These are phyloP conservation scores for Timema cristinae DNA, from an alignment of 2,888 invertebrate genomes.

Conservation along the genomic window DNA sequence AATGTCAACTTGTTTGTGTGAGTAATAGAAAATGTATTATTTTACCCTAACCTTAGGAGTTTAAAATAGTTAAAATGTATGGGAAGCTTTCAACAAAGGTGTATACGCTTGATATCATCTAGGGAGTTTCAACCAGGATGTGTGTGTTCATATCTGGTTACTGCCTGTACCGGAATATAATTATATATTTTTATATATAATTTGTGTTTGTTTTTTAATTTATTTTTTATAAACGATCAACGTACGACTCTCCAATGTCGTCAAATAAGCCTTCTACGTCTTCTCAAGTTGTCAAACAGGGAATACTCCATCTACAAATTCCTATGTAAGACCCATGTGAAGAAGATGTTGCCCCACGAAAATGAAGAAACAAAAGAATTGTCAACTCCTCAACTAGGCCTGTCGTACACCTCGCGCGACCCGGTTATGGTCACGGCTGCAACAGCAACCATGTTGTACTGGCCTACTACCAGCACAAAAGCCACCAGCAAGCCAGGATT, in stretches of 20 bases:
- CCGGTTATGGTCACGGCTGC: constrained; percentile 9
- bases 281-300: constrained; percentile 12
- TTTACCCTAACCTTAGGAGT: no score
- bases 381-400: constrained; percentile 4
- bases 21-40: no score
- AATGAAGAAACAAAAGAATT: background rate
- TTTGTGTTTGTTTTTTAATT: no score
- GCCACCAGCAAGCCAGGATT: background rate
- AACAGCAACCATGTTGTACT: background rate
- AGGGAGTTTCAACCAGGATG: no score
- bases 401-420: background rate
- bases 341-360: background rate
- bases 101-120: no score
- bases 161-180: no score
- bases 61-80: no score
- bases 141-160: no score
- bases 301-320: background rate
- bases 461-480: background rate
- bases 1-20: no score
- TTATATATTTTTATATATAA: no score
- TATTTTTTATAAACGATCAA: no score
- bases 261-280: background rate
- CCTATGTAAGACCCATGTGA: constrained; percentile 10
- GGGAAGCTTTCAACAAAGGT: no score
- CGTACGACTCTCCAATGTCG: background rate